phyloP scores from a whole-genome alignment of 2,888 invertebrate genomes.

The Drosophila pullipes region DNA sequence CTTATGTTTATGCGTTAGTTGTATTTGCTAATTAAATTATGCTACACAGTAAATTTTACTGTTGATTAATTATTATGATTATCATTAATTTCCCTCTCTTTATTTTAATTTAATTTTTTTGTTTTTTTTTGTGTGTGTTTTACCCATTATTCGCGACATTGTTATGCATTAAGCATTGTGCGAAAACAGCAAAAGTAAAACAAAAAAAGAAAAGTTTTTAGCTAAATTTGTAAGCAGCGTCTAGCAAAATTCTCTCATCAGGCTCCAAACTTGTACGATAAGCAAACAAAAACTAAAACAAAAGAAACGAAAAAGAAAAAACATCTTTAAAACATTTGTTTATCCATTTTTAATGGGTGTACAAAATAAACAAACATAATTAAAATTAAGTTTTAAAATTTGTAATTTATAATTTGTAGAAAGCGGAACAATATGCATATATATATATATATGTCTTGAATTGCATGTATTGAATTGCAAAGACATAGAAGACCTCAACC shows the following conservation, averaged over 20 bases:
- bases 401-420: conserved; percentile 34
- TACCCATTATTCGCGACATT: conserved; percentile 25
- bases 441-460: conserved; percentile 1
- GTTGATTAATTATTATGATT: conserved; percentile 47
- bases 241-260: conserved; percentile 48
- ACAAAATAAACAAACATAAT: conserved; percentile 8
- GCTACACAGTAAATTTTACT: conserved; percentile 45
- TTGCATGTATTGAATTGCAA: too few relatives aligned
- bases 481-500: too few relatives aligned
- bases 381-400: conserved; percentile 47
- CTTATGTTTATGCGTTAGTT: conserved; percentile 70
- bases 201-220: conserved; percentile 31
- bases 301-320: not conserved
- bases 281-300: not conserved
- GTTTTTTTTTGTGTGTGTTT: conserved; percentile 18
- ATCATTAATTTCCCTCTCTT: conserved; percentile 27
- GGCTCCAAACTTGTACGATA: not conserved
- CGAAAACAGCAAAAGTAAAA: conserved; percentile 14
- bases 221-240: conserved; percentile 43
- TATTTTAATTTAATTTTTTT: conserved; percentile 10
- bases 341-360: not conserved
- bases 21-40: conserved; percentile 68
- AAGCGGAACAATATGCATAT: not conserved
- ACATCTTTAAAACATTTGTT: not conserved
- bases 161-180: conserved; percentile 41